Conservation (phyloP, 2,113 vertebrate genomes). For the Hippocampus comes region DNA sequence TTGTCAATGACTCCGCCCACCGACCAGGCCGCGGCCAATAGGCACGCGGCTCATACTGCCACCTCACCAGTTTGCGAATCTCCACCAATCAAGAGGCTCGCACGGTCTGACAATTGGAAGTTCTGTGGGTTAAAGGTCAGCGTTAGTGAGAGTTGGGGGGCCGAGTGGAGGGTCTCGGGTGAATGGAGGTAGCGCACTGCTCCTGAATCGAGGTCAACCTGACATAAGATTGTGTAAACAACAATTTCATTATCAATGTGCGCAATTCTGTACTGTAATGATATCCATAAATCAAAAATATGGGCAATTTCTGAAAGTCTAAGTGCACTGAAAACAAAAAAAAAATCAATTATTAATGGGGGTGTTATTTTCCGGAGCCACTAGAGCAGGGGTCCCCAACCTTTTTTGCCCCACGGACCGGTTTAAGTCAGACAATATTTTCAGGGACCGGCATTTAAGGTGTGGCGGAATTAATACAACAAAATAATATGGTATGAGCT, state of each 20-base stretch:
- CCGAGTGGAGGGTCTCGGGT: background rate
- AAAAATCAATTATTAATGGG: background rate
- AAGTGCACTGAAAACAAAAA: background rate
- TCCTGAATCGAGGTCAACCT: constrained; percentile 10
- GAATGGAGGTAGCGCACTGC: background rate
- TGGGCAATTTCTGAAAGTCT: background rate
- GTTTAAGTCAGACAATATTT: too few relatives aligned
- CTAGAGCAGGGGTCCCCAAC: too few relatives aligned
- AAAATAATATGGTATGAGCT: too few relatives aligned
- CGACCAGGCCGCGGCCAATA: constrained; percentile 55
- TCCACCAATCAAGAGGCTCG: constrained; percentile 51
- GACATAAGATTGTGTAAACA: background rate
- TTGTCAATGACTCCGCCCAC: constrained; percentile 59
- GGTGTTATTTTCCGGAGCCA: background rate
- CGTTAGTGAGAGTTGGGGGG: constrained; percentile 19
- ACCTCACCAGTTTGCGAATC: constrained; percentile 31
- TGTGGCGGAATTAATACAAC: too few relatives aligned
- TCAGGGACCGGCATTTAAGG: too few relatives aligned
- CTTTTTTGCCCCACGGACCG: too few relatives aligned
- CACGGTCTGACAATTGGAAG: constrained; percentile 47
- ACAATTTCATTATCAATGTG: background rate
- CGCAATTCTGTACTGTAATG: background rate
- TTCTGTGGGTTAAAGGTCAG: constrained; percentile 72
- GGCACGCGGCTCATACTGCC: constrained; percentile 9
- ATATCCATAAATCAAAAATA: background rate